Percentiles rank a stretch among this genome's conserved stretches.
Conservation (phyloP, 2,113 vertebrate genomes). For the Capricornis sumatraensis region DNA sequence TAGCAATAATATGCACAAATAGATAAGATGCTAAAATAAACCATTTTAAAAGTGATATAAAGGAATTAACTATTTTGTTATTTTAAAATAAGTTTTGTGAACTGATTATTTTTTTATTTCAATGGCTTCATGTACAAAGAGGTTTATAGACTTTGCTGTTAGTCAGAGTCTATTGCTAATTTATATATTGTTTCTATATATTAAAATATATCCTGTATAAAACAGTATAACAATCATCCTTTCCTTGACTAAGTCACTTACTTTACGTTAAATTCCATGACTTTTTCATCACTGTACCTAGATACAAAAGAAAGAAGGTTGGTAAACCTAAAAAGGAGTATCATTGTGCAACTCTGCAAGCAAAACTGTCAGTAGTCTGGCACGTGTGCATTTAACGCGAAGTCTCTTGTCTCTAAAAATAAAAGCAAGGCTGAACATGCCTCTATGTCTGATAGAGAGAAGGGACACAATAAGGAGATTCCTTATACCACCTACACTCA, state of each 20-base stretch:
- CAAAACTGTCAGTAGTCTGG: constrained; percentile 34
- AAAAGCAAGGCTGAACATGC: background rate
- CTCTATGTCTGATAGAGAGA: constrained; percentile 39
- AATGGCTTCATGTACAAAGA: background rate
- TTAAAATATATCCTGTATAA: background rate
- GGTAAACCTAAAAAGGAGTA: constrained; percentile 40
- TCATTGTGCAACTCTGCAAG: constrained; percentile 16
- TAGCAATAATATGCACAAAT: background rate
- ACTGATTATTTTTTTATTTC: constrained; percentile 26
- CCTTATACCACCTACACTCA: background rate
- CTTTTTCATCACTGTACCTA: background rate
- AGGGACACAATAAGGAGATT: constrained; percentile 2
- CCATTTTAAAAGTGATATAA: background rate
- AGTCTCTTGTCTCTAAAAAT: constrained; percentile 32
- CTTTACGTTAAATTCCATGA: constrained; percentile 27
- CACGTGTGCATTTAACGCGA: constrained; percentile 21
- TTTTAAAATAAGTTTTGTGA: constrained; percentile 8
- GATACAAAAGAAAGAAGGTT: background rate
- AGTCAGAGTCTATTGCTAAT: background rate
- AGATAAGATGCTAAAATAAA: background rate
- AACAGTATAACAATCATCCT: background rate
- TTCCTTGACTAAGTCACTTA: background rate
- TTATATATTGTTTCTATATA: constrained; percentile 2
- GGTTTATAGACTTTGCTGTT: background rate
- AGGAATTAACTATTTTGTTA: background rate